phyloP scores from a whole-genome alignment of 2,113 vertebrate species.

The Eurypyga helias region DNA sequence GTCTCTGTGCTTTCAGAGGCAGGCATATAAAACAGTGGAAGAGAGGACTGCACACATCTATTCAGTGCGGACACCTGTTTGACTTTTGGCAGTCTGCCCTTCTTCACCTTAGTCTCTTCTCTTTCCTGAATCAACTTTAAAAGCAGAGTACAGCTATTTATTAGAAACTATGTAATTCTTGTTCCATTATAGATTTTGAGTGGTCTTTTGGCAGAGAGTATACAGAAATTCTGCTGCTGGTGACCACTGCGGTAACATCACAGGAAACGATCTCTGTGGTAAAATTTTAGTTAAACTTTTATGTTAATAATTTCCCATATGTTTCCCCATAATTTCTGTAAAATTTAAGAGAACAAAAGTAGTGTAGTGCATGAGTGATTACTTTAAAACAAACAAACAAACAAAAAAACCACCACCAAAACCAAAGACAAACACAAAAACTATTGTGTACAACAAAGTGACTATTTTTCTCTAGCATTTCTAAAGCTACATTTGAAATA shows the following conservation, averaged over 20 bases:
- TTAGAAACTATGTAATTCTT: background rate
- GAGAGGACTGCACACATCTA: background rate
- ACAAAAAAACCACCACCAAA: rapidly evolving
- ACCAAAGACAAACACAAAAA: background rate
- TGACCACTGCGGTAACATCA: background rate
- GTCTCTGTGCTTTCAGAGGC: background rate
- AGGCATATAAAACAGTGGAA: background rate
- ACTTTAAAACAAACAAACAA: background rate
- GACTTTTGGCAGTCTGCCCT: background rate
- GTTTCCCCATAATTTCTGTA: background rate
- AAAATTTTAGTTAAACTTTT: background rate
- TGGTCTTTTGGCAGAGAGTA: background rate
- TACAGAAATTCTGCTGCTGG: background rate
- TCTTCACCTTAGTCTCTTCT: background rate
- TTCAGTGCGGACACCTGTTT: background rate
- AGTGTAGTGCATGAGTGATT: background rate
- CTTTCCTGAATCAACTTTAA: background rate
- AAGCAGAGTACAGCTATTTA: background rate
- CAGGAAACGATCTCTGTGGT: background rate
- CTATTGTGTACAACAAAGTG: background rate
- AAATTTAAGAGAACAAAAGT: background rate
- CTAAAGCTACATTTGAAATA: background rate
- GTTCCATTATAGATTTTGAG: background rate
- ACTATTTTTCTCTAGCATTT: background rate
- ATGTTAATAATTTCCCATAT: background rate